A percentile compares a stretch with the other conserved stretches of the same genome.
These are phyloP conservation scores for Scleropages formosus DNA, from an alignment of 2,797 vertebrate species.

Conservation along the genomic window DNA sequence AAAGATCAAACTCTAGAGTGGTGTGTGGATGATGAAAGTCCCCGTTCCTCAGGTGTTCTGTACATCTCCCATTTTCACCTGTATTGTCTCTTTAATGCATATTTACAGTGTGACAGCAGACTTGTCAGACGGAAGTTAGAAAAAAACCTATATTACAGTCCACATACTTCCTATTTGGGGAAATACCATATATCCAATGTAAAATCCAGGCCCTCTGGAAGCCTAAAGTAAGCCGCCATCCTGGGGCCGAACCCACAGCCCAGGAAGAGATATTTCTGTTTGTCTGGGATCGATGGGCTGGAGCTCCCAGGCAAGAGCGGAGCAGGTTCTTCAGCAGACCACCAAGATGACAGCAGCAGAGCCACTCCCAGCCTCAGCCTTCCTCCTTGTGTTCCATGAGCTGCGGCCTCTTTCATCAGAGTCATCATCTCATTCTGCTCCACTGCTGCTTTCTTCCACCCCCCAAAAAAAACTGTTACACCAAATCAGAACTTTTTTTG, in stretches of 20 bases:
- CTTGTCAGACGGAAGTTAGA: no score
- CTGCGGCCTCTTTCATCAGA: slow-evolving; percentile 16
- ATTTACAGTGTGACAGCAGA: no score
- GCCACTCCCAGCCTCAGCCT: neutral
- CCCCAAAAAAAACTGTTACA: neutral
- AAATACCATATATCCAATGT: slow-evolving; percentile 10
- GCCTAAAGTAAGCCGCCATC: neutral
- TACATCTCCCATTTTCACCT: no score
- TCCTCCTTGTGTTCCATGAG: neutral
- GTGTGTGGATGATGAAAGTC: no score
- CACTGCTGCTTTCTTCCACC: neutral
- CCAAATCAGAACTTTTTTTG: no score
- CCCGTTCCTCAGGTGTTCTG: no score
- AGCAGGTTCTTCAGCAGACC: neutral
- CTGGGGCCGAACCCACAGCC: neutral
- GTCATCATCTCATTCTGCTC: neutral
- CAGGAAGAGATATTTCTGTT: slow-evolving; percentile 9
- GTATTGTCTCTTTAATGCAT: no score
- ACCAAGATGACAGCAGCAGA: neutral
- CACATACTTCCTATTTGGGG: neutral
- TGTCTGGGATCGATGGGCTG: slow-evolving; percentile 16
- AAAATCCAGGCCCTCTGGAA: neutral
- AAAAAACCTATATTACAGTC: no score
- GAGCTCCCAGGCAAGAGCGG: neutral
- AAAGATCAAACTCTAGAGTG: no score